phyloP scores from a whole-genome alignment of 2,888 invertebrate genomes.

The Lutraria lutraria region DNA sequence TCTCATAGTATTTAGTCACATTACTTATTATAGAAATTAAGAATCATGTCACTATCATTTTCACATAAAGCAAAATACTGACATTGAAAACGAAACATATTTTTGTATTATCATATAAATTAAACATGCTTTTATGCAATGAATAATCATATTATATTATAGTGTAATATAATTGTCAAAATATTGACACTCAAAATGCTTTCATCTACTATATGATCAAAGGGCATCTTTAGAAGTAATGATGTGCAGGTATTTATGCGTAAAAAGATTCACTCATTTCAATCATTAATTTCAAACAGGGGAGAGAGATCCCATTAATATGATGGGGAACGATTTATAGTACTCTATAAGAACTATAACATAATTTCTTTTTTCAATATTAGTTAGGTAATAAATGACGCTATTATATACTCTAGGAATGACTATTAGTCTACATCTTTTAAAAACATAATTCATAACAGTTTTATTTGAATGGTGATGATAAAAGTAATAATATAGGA shows the following conservation, averaged over 20 bases:
- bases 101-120: neutral
- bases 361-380: neutral
- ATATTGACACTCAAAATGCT: slow-evolving; percentile 11
- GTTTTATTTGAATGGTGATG: slow-evolving; percentile 7
- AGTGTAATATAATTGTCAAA: slow-evolving; percentile 14
- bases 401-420: neutral
- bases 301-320: neutral
- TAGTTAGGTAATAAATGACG: neutral
- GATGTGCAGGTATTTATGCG: neutral
- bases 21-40: too few species aligned
- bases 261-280: slow-evolving; percentile 4
- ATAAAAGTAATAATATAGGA: too few species aligned
- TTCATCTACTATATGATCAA: neutral
- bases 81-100: too few species aligned
- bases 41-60: too few species aligned
- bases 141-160: slow-evolving; percentile 6
- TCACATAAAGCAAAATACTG: too few species aligned
- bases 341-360: neutral
- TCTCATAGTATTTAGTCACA: too few species aligned
- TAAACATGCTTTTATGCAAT: slow-evolving; percentile 16
- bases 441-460: neutral
- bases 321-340: neutral
- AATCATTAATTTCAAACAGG: neutral
- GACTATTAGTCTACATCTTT: neutral
- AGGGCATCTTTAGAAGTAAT: neutral